Base-by-base conservation (phyloP, 1,140 invertebrate genomes). In the Scaptomyza montana region DNA sequence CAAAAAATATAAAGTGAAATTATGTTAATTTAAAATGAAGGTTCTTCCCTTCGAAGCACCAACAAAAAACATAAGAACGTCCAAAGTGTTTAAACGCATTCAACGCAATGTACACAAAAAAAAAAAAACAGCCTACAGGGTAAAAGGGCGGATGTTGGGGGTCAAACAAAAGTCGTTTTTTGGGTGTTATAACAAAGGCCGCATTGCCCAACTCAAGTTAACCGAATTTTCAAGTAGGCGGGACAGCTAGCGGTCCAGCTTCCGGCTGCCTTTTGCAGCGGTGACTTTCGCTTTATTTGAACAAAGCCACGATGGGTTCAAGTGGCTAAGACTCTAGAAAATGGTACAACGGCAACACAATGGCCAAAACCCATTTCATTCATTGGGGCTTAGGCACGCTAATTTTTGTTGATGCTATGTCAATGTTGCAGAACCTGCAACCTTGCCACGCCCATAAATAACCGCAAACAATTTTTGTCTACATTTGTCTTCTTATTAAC, bases 21-120 rank as follows among this genome's bases (percentile, higher is more conserved):
- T 89, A 89, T 89, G 84, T 89, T 89, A 89, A 89, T 89, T 89
- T 89, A 80, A 89, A 89, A 69, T 77, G 76, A 89, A 77, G 79
- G 67, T 30, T 73, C 54, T 30, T 73, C 54, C 36, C 68, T 73
- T 46, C 36, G 64, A 36, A 36, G 33, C 7, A 36, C 56, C 62
- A 56, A 72, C 56, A 70, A 69, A 78, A 66, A 56, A 78, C 66
- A 56, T 28, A 36, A 61, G 49, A 61, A 41, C 63, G 78, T 82
- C 63, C 65, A 68, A 82, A 79, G 65, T 68, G 82, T 78, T 86
- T 86, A 81, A 87, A 67, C 72, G 61, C 67, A 71, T 75, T 71
- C 53, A 75, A 70, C 28, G 53, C 65, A 57, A 49, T 65, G 54
- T 55, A 60, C 49, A 70, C 66, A 63, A 9, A 47, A 8, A n/a